phyloP scores from a whole-genome alignment of 1,140 invertebrate species.

The Heterodera schachtii region DNA sequence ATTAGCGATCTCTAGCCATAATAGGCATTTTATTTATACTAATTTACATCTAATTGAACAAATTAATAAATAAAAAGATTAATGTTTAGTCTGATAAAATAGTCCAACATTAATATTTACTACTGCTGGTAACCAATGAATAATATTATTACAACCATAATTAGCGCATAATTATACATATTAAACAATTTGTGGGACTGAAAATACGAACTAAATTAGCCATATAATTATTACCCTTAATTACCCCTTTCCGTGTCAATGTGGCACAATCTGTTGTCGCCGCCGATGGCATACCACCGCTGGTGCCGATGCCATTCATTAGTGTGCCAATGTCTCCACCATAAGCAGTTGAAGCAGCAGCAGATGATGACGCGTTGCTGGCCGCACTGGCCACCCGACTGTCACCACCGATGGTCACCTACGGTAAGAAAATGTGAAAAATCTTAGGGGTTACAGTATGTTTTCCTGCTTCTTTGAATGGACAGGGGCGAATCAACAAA shows the following conservation, averaged over 20 bases:
- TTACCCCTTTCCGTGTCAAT: slow-evolving; percentile 1
- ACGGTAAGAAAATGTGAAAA: background rate
- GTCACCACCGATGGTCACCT: slow-evolving; percentile 28
- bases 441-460: too few relatives aligned
- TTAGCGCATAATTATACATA: too few relatives aligned
- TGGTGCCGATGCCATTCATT: slow-evolving; percentile 12
- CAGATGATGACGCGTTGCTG: slow-evolving; percentile 7
- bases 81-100: too few relatives aligned
- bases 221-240: background rate
- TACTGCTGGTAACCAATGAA: too few relatives aligned
- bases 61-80: too few relatives aligned
- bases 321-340: background rate
- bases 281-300: background rate
- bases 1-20: too few relatives aligned
- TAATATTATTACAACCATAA: too few relatives aligned
- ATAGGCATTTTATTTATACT: too few relatives aligned
- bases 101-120: too few relatives aligned
- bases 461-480: too few relatives aligned
- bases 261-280: slow-evolving; percentile 1
- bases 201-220: background rate
- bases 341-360: slow-evolving; percentile 3
- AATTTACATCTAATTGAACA: too few relatives aligned
- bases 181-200: background rate
- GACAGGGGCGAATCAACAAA: too few relatives aligned
- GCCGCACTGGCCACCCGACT: slow-evolving; percentile 26